These are phyloP conservation scores for Isurus oxyrinchus DNA, from an alignment of 2,113 vertebrate genomes.

Conservation along the genomic window DNA sequence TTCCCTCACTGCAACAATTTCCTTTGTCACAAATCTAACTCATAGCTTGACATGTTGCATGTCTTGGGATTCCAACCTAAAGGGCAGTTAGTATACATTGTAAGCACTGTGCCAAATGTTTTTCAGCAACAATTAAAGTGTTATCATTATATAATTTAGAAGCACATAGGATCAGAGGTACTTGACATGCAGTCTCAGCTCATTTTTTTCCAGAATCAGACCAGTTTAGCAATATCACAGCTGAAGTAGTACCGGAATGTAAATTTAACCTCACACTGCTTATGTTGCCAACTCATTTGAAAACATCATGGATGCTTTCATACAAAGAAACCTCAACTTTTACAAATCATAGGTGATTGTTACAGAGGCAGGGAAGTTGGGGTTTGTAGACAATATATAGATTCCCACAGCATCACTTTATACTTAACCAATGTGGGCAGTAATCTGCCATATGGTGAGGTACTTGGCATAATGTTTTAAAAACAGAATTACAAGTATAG, in stretches of 20 bases:
- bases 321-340: not conserved
- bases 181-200: not conserved
- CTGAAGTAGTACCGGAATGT: not conserved
- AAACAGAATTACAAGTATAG: not conserved
- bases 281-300: not conserved
- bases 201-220: not conserved
- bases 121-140: not conserved
- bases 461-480: not conserved
- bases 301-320: not conserved
- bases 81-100: not conserved
- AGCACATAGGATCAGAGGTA: not conserved
- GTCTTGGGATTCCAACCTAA: not conserved
- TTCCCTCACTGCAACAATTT: not conserved
- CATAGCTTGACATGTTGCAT: not conserved
- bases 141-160: not conserved
- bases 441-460: not conserved
- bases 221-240: not conserved
- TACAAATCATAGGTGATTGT: not conserved
- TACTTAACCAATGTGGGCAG: not conserved
- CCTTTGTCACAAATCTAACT: not conserved
- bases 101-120: not conserved
- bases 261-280: not conserved
- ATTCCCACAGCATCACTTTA: not conserved
- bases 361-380: not conserved
- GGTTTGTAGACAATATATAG: not conserved